A percentile compares a stretch with the other conserved stretches of the same genome.
Evolutionary conservation across 2,888 invertebrate species (phyloP).

Genomic region (Lycaena phlaeas): DNA sequence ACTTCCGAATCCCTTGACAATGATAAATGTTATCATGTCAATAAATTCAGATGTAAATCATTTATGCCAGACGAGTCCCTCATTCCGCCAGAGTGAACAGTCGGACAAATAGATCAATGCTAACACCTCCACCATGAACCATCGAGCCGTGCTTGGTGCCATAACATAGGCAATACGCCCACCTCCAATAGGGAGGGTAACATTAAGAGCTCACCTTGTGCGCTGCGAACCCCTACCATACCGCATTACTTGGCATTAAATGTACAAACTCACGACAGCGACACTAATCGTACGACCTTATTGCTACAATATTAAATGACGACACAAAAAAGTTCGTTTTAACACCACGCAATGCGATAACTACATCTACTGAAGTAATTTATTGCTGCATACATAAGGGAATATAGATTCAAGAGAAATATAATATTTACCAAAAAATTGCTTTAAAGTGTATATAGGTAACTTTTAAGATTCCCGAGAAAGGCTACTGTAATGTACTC

Average conservation of each 20-base stretch:
- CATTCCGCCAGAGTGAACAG: conserved; percentile 30
- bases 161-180: conserved; percentile 70
- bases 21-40: neutral
- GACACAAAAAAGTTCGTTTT: conserved; percentile 20
- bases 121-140: conserved; percentile 36
- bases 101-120: neutral
- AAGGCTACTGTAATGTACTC: conserved; percentile 73
- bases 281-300: conserved; percentile 4
- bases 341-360: conserved; percentile 52
- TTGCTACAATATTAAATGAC: conserved; percentile 20
- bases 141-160: conserved; percentile 67
- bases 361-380: conserved; percentile 68
- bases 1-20: neutral
- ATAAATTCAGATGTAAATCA: conserved; percentile 1
- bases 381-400: conserved; percentile 73
- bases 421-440: conserved; percentile 63
- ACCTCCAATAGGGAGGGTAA: conserved; percentile 73
- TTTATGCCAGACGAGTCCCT: neutral
- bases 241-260: conserved; percentile 42
- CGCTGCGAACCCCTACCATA: conserved; percentile 67
- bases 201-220: conserved; percentile 72
- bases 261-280: conserved; percentile 21
- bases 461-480: conserved; percentile 70
- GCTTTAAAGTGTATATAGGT: conserved; percentile 69
- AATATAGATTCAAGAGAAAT: conserved; percentile 72